phyloP scores from a whole-genome alignment of 2,113 vertebrate genomes.

The Sorex fumeus region DNA sequence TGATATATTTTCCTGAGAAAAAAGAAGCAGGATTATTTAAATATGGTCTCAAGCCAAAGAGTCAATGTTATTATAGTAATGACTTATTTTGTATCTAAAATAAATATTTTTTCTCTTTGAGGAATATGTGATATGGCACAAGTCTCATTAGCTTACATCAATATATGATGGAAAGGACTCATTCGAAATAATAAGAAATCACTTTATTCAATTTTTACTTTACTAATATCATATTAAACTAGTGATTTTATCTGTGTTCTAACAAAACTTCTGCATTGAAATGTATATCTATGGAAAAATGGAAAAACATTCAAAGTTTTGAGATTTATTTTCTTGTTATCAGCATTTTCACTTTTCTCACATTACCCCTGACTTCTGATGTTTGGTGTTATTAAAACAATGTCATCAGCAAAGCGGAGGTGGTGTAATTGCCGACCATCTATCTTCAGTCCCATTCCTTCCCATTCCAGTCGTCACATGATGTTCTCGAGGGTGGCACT shows the following conservation, averaged over 20 bases:
- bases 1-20: too few species aligned
- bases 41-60: slow-evolving; percentile 51
- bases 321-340: too few species aligned
- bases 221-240: background rate
- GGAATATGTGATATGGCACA: slow-evolving; percentile 19
- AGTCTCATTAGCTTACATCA: slow-evolving; percentile 46
- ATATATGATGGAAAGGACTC: slow-evolving; percentile 19
- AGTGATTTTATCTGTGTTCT: background rate
- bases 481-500: too few species aligned
- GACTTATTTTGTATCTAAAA: slow-evolving; percentile 24
- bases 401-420: too few species aligned
- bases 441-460: too few species aligned
- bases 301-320: too few species aligned
- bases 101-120: slow-evolving; percentile 47
- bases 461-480: too few species aligned
- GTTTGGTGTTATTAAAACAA: too few species aligned
- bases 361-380: too few species aligned
- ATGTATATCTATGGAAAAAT: background rate
- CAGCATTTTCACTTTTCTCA: too few species aligned
- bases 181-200: slow-evolving; percentile 61
- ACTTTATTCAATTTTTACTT: slow-evolving; percentile 49
- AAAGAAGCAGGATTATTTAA: background rate
- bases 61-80: slow-evolving; percentile 37
- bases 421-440: too few species aligned
- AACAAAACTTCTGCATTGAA: background rate